These are phyloP conservation scores for Tragulus kanchil DNA, from an alignment of 2,113 vertebrate species.

Conservation along the genomic window DNA sequence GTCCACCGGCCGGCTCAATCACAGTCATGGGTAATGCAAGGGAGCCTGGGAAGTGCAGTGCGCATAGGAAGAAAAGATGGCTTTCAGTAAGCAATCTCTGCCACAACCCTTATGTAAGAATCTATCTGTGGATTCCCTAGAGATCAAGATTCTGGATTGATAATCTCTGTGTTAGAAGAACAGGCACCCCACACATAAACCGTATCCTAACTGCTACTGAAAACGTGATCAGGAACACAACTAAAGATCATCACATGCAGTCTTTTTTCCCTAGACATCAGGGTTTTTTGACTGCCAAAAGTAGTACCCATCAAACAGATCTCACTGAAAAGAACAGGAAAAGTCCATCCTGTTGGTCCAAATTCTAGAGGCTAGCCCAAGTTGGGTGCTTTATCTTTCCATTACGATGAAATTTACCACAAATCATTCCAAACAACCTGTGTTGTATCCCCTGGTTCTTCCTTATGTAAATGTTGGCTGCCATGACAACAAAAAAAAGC, in stretches of 20 bases:
- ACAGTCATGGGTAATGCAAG: neutral
- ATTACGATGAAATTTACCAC: constrained; percentile 32
- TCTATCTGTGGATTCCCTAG: neutral
- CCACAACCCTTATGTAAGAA: neutral
- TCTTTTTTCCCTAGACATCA: neutral
- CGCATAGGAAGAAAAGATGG: neutral
- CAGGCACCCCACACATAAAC: neutral
- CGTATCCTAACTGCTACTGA: neutral
- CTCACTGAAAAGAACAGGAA: neutral
- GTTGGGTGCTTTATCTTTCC: constrained; percentile 10
- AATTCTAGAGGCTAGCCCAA: neutral
- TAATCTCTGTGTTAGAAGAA: neutral
- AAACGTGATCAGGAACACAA: constrained; percentile 25
- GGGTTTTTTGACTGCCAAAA: neutral
- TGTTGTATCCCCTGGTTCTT: neutral
- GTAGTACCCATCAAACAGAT: neutral
- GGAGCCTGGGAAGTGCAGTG: neutral
- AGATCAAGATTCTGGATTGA: constrained; percentile 19
- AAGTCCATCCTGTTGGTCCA: neutral
- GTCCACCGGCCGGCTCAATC: neutral
- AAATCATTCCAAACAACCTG: constrained; percentile 49
- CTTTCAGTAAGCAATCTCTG: neutral
- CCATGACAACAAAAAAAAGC: constrained; percentile 45
- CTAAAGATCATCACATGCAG: neutral
- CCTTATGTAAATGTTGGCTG: constrained; percentile 38